Percentiles rank a stretch among this genome's conserved stretches.
phyloP scores from a whole-genome alignment of 2,888 invertebrate genomes.

The Isoperla grammatica region DNA sequence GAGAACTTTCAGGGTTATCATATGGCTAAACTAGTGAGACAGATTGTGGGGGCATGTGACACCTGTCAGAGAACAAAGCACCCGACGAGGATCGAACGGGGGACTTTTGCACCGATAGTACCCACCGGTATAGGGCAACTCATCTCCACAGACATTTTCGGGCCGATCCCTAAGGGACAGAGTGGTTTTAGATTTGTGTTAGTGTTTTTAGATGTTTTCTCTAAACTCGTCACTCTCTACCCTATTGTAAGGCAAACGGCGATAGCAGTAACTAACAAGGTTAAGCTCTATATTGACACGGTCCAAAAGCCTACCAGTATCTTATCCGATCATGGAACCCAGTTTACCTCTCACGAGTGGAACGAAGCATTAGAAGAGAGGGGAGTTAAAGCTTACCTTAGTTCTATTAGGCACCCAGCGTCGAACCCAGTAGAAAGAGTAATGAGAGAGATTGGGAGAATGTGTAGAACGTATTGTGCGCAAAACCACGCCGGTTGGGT shows the following conservation, averaged over 20 bases:
- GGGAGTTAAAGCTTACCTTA: slow-evolving; percentile 21
- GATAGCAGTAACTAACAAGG: background rate
- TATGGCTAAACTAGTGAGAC: too few species aligned
- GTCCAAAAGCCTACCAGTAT: background rate
- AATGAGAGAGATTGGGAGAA: slow-evolving; percentile 20
- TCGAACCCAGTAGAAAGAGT: slow-evolving; percentile 1
- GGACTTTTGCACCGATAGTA: too few species aligned
- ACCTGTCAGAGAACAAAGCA: too few species aligned
- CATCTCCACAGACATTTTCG: too few species aligned
- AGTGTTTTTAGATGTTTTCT: background rate
- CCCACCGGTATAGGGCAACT: too few species aligned
- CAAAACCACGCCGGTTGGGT: slow-evolving; percentile 30
- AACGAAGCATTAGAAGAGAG: background rate
- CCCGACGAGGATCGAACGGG: too few species aligned
- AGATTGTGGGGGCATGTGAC: too few species aligned
- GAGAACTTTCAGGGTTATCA: too few species aligned
- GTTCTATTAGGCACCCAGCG: slow-evolving; percentile 20
- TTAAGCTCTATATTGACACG: background rate
- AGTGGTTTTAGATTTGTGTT: background rate
- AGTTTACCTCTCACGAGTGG: background rate
- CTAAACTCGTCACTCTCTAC: background rate
- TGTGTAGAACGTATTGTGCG: slow-evolving; percentile 28
- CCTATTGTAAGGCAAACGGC: background rate
- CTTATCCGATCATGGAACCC: background rate
- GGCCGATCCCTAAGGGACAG: too few species aligned